These are phyloP conservation scores for Herminia tarsipennalis DNA, from an alignment of 2,888 invertebrate genomes.

Conservation along the genomic window DNA sequence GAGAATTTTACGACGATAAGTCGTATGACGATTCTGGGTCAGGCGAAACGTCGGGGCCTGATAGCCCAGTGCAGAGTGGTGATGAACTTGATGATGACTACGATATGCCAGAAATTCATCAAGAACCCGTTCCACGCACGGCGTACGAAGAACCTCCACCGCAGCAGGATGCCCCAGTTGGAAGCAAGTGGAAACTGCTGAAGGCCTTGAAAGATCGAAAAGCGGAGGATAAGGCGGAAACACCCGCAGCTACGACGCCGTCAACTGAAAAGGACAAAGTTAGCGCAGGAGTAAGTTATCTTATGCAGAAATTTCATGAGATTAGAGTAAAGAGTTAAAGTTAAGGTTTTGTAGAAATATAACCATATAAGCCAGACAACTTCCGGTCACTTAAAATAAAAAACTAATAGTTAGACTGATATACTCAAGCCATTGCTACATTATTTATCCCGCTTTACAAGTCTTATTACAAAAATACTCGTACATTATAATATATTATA, in stretches of 20 bases:
- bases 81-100: slow-evolving; percentile 90
- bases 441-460: slow-evolving; percentile 63
- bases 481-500: slow-evolving; percentile 28
- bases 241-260: slow-evolving; percentile 87
- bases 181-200: slow-evolving; percentile 96
- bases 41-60: slow-evolving; percentile 95
- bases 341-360: slow-evolving; percentile 31
- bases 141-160: slow-evolving; percentile 63
- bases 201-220: slow-evolving; percentile 96
- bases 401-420: slow-evolving; percentile 67
- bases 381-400: slow-evolving; percentile 41
- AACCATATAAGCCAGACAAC: slow-evolving; percentile 29
- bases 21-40: slow-evolving; percentile 88
- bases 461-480: slow-evolving; percentile 39
- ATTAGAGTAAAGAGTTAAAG: slow-evolving; percentile 87
- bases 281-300: slow-evolving; percentile 89
- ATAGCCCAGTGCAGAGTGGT: slow-evolving; percentile 92
- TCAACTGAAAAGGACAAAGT: slow-evolving; percentile 88
- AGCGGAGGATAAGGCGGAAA: slow-evolving; percentile 93
- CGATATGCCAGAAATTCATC: slow-evolving; percentile 80
- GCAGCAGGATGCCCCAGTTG: slow-evolving; percentile 86
- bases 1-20: slow-evolving; percentile 68
- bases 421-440: slow-evolving; percentile 55
- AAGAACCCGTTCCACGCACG: slow-evolving; percentile 56
- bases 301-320: slow-evolving; percentile 88